Evolutionary conservation across 30 jellyfish, hydroid and myxozoan species (phyloP).

Genomic region (Aurelia sp.): DNA sequence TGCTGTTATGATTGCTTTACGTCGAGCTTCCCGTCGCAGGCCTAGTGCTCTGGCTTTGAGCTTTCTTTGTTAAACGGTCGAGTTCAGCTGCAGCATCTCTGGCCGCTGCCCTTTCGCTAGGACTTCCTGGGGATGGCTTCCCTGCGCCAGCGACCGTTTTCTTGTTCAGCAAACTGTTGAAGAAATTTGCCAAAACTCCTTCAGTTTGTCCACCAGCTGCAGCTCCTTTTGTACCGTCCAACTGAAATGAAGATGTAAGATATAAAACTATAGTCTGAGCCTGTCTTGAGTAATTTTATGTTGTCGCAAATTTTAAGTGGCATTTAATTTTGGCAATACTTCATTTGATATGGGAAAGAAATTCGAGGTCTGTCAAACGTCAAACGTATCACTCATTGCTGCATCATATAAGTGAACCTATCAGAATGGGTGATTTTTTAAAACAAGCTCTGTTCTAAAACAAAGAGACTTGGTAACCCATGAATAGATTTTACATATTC

Average conservation of each 20-base stretch:
- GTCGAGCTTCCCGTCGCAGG: conserved; percentile 68
- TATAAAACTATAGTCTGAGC: background rate
- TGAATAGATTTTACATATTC: no score
- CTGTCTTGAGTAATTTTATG: background rate
- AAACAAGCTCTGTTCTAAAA: no score
- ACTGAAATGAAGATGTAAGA: conserved; percentile 28
- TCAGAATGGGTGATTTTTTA: no score
- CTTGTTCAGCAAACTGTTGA: conserved; percentile 92
- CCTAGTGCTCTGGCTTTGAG: conserved; percentile 59
- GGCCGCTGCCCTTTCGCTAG: conserved; percentile 76
- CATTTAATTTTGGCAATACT: no score
- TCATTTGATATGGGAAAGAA: no score
- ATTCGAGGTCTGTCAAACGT: no score
- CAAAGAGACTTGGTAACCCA: no score
- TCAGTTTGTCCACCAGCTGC: conserved; percentile 91
- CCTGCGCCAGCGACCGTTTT: conserved; percentile 84
- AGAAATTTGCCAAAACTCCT: conserved; percentile 98
- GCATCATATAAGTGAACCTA: no score
- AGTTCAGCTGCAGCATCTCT: conserved; percentile 99
- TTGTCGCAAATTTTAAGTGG: no score
- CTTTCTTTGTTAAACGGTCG: conserved; percentile 85
- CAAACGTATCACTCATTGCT: no score
- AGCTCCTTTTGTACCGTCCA: conserved; percentile 85
- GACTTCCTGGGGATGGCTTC: conserved; percentile 60
- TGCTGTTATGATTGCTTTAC: conserved; percentile 3